phyloP scores from a whole-genome alignment of 2,888 invertebrate genomes.

The Anagyrus pseudococci region DNA sequence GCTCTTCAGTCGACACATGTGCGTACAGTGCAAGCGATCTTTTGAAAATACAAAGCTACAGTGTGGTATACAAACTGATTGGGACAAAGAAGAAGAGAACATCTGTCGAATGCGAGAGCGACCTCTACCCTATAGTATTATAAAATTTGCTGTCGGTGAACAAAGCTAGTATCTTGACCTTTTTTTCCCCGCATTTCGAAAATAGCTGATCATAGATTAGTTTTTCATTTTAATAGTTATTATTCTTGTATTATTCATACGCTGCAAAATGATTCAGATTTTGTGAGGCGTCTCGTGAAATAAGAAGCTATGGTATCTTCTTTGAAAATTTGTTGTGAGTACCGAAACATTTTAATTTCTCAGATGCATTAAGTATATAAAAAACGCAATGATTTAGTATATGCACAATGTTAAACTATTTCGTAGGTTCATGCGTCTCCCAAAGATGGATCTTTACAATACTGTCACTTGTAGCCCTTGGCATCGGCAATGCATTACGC shows the following conservation, averaged over 20 bases:
- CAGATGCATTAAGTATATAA: too few relatives aligned
- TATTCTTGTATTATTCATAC: not conserved
- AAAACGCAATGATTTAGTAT: too few relatives aligned
- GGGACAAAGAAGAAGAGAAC: too few relatives aligned
- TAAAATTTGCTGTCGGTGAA: not conserved
- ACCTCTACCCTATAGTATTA: too few relatives aligned
- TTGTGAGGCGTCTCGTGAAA: not conserved
- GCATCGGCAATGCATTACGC: slow-evolving; percentile 76
- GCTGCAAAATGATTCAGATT: not conserved
- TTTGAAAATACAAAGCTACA: too few relatives aligned
- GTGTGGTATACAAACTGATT: too few relatives aligned
- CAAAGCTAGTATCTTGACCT: too few relatives aligned
- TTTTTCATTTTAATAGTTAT: not conserved
- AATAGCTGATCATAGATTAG: not conserved
- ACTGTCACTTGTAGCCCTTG: slow-evolving; percentile 73
- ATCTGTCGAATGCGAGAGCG: too few relatives aligned
- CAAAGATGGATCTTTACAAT: slow-evolving; percentile 53
- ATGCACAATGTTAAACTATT: not conserved
- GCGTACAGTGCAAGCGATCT: too few relatives aligned
- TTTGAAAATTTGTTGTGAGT: not conserved
- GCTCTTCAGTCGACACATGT: too few relatives aligned
- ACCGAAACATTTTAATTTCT: too few relatives aligned
- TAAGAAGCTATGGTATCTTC: not conserved
- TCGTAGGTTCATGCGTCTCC: slow-evolving; percentile 28
- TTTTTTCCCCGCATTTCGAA: not conserved